phyloP scores from a whole-genome alignment of 2,888 invertebrate genomes.

The Imbricaverruca yamaguchii region DNA sequence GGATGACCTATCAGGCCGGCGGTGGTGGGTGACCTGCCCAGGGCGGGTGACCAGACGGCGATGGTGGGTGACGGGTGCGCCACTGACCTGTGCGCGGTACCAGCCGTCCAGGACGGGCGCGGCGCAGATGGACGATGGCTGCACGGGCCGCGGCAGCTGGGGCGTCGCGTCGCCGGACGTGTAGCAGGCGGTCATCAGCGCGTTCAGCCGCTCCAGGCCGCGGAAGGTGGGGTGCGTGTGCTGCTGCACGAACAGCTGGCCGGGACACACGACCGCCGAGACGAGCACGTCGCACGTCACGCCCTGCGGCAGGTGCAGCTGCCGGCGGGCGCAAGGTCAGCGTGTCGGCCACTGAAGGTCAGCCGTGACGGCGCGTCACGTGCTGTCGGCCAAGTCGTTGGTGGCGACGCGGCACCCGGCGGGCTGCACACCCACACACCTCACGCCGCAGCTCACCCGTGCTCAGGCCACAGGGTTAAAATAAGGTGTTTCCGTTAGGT shows the following conservation, averaged over 20 bases:
- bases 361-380: too few species aligned
- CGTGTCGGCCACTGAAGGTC: too few species aligned
- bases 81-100: conserved; percentile 68
- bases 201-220: conserved; percentile 67
- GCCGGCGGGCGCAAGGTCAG: conserved; percentile 29
- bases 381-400: too few species aligned
- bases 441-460: too few species aligned
- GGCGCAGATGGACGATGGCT: conserved; percentile 71
- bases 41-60: too few species aligned
- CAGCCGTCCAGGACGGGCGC: conserved; percentile 76
- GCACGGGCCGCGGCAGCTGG: conserved; percentile 65
- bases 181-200: conserved; percentile 71
- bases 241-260: conserved; percentile 89
- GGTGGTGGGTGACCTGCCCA: too few species aligned
- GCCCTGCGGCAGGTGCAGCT: conserved; percentile 80
- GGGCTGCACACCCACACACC: too few species aligned
- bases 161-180: conserved; percentile 64
- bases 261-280: conserved; percentile 74
- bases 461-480: too few species aligned
- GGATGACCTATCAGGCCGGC: too few species aligned
- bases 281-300: conserved; percentile 88
- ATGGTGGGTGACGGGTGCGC: conserved; percentile 46
- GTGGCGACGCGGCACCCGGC: too few species aligned
- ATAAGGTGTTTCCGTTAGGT: too few species aligned
- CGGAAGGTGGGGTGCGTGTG: conserved; percentile 91